phyloP scores from a whole-genome alignment of 2,888 invertebrate species.

The Mesoligia furuncula region DNA sequence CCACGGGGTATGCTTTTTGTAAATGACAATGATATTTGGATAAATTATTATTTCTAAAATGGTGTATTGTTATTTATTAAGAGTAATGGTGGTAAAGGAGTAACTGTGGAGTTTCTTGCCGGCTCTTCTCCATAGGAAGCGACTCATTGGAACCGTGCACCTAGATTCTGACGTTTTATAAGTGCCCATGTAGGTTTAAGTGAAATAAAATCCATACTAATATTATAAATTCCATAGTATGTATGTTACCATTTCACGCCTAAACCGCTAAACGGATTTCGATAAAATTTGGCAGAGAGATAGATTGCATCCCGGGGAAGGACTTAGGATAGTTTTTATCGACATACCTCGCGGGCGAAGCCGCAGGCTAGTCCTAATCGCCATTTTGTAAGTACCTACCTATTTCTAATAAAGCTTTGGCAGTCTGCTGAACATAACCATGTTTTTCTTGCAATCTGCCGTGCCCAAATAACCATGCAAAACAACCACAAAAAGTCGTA shows the following conservation, averaged over 20 bases:
- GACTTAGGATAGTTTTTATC: too few relatives aligned
- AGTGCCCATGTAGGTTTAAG: not conserved
- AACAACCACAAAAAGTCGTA: not conserved
- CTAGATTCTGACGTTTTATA: not conserved
- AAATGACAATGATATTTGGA: slow-evolving; percentile 1
- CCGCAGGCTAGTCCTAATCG: not conserved
- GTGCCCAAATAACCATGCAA: not conserved
- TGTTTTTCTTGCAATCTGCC: not conserved
- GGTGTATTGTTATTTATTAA: not conserved
- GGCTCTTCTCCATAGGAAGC: not conserved
- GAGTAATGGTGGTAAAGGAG: not conserved
- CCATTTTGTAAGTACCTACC: too few relatives aligned
- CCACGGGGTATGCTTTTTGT: slow-evolving; percentile 1
- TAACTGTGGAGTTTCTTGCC: not conserved
- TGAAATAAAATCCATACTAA: not conserved
- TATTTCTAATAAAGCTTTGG: not conserved
- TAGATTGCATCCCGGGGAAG: too few relatives aligned
- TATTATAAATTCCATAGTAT: too few relatives aligned
- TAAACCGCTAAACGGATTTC: too few relatives aligned
- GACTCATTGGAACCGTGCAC: not conserved
- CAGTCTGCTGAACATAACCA: too few relatives aligned
- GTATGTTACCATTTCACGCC: too few relatives aligned
- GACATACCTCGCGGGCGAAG: too few relatives aligned
- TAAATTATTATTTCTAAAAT: not conserved
- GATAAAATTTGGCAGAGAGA: too few relatives aligned